Evolutionary conservation across 2,888 invertebrate genomes (phyloP).

Genomic region (Phyto melanocephala): DNA sequence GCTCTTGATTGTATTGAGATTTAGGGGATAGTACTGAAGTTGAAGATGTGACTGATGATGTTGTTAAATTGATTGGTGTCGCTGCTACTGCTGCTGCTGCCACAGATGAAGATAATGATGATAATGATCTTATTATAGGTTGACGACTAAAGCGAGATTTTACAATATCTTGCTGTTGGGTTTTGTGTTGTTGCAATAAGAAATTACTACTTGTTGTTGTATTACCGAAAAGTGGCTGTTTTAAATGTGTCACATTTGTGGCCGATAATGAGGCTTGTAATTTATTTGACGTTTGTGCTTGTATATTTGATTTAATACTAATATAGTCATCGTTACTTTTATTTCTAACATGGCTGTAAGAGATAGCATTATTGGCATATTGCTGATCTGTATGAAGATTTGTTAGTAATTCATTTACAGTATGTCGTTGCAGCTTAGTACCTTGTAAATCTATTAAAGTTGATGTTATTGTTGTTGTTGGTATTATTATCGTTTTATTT

Average conservation of each 20-base stretch:
- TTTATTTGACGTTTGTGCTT: conserved; percentile 16
- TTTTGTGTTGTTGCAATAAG: neutral
- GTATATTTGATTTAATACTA: neutral
- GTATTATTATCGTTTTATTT: conserved; percentile 40
- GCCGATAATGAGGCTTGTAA: conserved; percentile 36
- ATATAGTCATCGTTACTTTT: neutral
- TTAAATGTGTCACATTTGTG: conserved; percentile 66
- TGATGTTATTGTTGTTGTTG: conserved; percentile 20
- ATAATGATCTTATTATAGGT: conserved; percentile 50
- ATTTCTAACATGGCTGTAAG: neutral
- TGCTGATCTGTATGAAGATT: neutral
- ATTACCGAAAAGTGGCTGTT: conserved; percentile 36
- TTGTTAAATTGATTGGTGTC: conserved; percentile 25
- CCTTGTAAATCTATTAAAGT: neutral
- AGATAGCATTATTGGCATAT: neutral
- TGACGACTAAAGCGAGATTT: neutral
- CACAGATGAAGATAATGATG: conserved; percentile 29
- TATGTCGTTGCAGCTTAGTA: neutral
- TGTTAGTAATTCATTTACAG: neutral
- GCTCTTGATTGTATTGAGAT: conserved; percentile 39
- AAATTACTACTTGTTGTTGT: conserved; percentile 1
- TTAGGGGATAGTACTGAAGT: conserved; percentile 11
- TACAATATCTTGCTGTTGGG: conserved; percentile 28
- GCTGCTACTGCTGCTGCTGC: conserved; percentile 28
- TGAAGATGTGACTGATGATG: conserved; percentile 45